phyloP scores from a whole-genome alignment of 2,888 invertebrate genomes.

The Thecophora atra region DNA sequence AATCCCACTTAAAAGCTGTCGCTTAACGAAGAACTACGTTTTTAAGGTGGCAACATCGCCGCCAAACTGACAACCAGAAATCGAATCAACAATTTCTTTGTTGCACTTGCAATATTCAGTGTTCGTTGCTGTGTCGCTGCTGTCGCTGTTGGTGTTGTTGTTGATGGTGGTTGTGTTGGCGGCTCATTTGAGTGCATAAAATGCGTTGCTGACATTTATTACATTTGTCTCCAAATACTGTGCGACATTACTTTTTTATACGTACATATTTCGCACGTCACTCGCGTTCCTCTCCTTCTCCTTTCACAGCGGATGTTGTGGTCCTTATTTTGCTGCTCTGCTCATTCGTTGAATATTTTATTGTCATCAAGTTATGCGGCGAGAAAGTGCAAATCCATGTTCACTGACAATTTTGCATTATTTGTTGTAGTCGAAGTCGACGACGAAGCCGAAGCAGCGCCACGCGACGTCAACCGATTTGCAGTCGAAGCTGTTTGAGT shows the following conservation, averaged over 20 bases:
- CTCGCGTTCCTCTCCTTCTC: neutral
- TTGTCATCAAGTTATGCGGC: conserved; percentile 53
- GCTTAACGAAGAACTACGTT: neutral
- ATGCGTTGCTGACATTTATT: conserved; percentile 34
- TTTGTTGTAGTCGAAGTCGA: conserved; percentile 46
- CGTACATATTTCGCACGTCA: neutral
- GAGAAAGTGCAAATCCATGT: conserved; percentile 64
- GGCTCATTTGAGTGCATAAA: conserved; percentile 19
- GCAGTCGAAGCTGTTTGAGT: neutral
- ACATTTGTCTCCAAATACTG: conserved; percentile 33
- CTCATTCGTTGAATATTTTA: conserved; percentile 42
- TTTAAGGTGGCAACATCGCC: conserved; percentile 12
- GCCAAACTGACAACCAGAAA: neutral
- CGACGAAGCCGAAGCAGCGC: neutral
- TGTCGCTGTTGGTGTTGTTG: neutral
- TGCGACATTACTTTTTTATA: conserved; percentile 15
- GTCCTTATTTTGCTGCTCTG: conserved; percentile 9
- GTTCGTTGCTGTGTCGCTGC: neutral
- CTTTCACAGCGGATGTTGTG: conserved; percentile 4
- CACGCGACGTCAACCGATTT: neutral
- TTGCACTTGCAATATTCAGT: conserved; percentile 18
- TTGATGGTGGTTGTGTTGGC: neutral
- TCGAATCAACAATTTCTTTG: neutral
- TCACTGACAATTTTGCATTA: conserved; percentile 64
- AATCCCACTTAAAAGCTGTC: conserved; percentile 17